Percentiles rank a stretch among this genome's conserved stretches.
Conservation (phyloP, 2,113 vertebrate genomes). For the Theristicus caerulescens region DNA sequence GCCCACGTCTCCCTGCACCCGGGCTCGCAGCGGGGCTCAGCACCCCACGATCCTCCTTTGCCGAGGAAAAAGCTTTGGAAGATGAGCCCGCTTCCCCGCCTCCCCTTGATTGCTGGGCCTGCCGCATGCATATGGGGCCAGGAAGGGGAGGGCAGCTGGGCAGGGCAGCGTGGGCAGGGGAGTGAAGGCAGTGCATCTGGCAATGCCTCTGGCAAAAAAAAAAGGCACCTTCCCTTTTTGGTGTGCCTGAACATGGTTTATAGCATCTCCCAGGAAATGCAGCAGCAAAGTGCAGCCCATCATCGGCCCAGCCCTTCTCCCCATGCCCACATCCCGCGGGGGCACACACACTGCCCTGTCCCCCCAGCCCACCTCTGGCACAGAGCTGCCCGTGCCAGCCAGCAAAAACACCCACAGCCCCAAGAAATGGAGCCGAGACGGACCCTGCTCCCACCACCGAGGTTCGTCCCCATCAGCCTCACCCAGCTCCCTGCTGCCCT, state of each 20-base stretch:
- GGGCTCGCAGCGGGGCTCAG: neutral
- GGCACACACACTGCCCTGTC: neutral
- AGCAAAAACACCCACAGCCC: neutral
- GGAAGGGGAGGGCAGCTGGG: neutral
- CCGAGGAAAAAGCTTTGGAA: neutral
- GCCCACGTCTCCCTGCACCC: neutral
- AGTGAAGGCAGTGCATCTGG: neutral
- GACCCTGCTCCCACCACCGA: neutral
- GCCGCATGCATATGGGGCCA: rapidly evolving
- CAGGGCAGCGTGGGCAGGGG: neutral
- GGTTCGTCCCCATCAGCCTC: neutral
- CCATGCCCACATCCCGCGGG: rapidly evolving
- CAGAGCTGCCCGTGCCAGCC: neutral
- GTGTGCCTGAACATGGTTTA: no score
- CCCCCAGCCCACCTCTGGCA: neutral
- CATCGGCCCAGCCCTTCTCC: neutral
- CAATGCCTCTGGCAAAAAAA: neutral
- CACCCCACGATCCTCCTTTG: neutral
- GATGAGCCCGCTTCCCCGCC: neutral
- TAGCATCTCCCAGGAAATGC: neutral
- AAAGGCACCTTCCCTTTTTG: neutral
- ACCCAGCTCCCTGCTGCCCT: neutral
- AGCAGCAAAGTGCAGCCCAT: neutral
- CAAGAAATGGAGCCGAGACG: rapidly evolving
- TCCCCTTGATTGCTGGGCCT: neutral